These are phyloP conservation scores for Pantelozetes paolii DNA, from an alignment of 2,888 invertebrate genomes.

Conservation along the genomic window DNA sequence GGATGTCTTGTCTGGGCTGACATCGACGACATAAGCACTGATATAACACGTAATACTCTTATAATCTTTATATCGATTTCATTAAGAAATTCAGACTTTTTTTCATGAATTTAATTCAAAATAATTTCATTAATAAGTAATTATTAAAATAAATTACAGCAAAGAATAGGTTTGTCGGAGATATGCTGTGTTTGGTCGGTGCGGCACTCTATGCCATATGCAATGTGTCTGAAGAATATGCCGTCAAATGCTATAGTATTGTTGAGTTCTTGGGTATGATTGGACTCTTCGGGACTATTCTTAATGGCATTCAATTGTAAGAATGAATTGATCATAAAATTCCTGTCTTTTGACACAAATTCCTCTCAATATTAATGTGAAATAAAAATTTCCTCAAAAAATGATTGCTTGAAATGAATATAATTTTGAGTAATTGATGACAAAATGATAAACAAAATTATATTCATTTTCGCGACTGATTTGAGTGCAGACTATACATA, in stretches of 20 bases:
- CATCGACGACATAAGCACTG: conserved; percentile 58
- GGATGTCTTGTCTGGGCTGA: conserved; percentile 79
- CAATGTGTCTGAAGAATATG: conserved; percentile 73
- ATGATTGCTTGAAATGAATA: no score
- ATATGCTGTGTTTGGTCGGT: conserved; percentile 72
- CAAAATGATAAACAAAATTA: background rate
- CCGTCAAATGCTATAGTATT: conserved; percentile 70
- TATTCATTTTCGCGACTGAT: background rate
- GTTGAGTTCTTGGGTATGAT: conserved; percentile 76
- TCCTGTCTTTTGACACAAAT: background rate
- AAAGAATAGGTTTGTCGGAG: conserved; percentile 72
- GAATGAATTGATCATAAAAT: conserved; percentile 51
- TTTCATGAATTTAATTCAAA: background rate
- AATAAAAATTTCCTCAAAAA: background rate
- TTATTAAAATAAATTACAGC: conserved; percentile 57
- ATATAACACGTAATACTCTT: conserved; percentile 44
- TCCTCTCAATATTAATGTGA: background rate
- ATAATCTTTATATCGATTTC: background rate
- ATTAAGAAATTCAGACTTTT: conserved; percentile 39
- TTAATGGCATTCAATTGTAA: conserved; percentile 73
- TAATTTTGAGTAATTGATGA: background rate
- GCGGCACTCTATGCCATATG: conserved; percentile 73
- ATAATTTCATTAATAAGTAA: background rate
- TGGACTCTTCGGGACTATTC: conserved; percentile 71
- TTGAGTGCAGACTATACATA: background rate